A percentile compares a stretch with the other conserved stretches of the same genome.
Conservation (phyloP, 2,888 invertebrate genomes). For the Cyclophora albipunctata region DNA sequence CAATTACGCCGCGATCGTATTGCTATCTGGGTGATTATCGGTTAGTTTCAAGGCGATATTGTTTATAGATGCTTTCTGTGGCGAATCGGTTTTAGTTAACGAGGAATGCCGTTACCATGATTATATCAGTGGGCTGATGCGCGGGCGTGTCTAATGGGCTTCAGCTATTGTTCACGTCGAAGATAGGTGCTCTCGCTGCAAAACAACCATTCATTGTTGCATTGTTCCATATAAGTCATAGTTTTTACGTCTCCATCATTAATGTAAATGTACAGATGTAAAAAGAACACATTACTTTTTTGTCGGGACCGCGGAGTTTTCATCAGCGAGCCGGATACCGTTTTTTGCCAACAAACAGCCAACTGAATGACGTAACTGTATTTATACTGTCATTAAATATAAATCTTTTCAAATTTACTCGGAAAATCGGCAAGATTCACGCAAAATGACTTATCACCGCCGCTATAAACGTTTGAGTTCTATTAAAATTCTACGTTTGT, state of each 20-base stretch:
- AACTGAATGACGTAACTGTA: slow-evolving; percentile 48
- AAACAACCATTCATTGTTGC: slow-evolving; percentile 33
- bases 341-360: slow-evolving; percentile 43
- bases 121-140: slow-evolving; percentile 32
- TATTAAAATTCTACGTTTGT: too few relatives aligned
- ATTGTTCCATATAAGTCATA: slow-evolving; percentile 19
- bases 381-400: slow-evolving; percentile 43
- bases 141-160: slow-evolving; percentile 36
- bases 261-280: slow-evolving; percentile 8
- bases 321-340: slow-evolving; percentile 55
- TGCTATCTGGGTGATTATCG: slow-evolving; percentile 41
- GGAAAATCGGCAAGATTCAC: slow-evolving; percentile 19
- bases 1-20: slow-evolving; percentile 37
- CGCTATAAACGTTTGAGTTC: too few relatives aligned
- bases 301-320: slow-evolving; percentile 40
- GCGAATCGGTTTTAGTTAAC: slow-evolving; percentile 29
- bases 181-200: slow-evolving; percentile 24
- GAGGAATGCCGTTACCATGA: slow-evolving; percentile 33
- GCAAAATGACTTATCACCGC: not conserved
- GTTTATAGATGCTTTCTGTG: slow-evolving; percentile 14
- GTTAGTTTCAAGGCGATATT: slow-evolving; percentile 37
- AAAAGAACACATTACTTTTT: slow-evolving; percentile 27
- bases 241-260: not conserved
- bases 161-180: slow-evolving; percentile 43
- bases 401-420: slow-evolving; percentile 28